Conservation (phyloP, 2,888 invertebrate genomes). For the Agapetus fuscipes region DNA sequence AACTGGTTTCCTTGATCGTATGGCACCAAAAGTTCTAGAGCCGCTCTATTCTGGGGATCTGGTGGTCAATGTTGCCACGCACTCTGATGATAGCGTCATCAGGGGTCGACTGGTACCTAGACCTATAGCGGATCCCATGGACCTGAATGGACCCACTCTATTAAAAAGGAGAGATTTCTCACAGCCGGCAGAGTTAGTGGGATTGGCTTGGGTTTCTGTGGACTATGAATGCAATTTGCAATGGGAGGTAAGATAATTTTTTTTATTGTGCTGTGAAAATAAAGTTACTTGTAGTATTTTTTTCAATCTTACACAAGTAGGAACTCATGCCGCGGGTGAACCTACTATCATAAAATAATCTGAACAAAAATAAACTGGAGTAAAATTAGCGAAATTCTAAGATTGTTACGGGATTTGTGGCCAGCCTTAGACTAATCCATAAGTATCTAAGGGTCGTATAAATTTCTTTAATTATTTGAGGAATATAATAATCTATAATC, state of each 20-base stretch:
- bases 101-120: constrained; percentile 59
- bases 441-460: no score
- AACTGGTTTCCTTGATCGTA: constrained; percentile 65
- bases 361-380: no score
- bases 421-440: no score
- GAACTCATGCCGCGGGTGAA: no score
- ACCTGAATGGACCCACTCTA: constrained; percentile 56
- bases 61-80: constrained; percentile 62
- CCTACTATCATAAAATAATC: no score
- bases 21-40: constrained; percentile 73
- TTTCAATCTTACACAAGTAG: no score
- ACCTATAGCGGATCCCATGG: constrained; percentile 64
- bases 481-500: no score
- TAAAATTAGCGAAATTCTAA: no score
- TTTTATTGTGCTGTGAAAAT: no score
- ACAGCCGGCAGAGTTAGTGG: constrained; percentile 50
- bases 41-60: constrained; percentile 75
- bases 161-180: constrained; percentile 50
- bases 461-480: no score
- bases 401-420: no score
- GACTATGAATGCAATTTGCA: constrained; percentile 73
- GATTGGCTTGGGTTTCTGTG: constrained; percentile 75
- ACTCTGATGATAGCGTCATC: constrained; percentile 48
- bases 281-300: no score
- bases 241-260: constrained; percentile 64